Evolutionary conservation across 2,113 vertebrate species (phyloP).

Genomic region (Pelecanus crispus): DNA sequence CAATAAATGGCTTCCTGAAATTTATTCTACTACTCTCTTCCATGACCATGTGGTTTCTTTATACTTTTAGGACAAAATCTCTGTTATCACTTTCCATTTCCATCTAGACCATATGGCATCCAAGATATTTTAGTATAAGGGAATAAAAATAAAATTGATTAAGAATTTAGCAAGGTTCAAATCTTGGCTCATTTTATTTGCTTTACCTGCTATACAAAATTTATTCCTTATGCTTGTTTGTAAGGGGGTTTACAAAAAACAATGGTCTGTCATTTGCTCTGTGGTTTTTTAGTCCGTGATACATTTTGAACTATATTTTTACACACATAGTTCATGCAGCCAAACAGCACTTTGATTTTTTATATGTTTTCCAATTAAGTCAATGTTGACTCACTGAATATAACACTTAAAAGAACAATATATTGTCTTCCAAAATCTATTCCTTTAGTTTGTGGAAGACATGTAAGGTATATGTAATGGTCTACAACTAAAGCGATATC

Average conservation of each 20-base stretch:
- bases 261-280: neutral
- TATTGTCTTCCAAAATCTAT: neutral
- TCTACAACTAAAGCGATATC: neutral
- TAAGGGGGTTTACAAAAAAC: neutral
- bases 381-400: neutral
- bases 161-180: neutral
- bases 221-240: neutral
- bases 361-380: neutral
- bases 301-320: neutral
- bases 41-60: neutral
- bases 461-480: neutral
- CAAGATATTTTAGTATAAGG: neutral
- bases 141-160: neutral
- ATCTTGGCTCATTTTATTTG: neutral
- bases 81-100: neutral
- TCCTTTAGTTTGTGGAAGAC: neutral
- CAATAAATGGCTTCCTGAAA: neutral
- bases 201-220: neutral
- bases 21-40: neutral
- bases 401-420: neutral
- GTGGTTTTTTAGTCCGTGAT: neutral
- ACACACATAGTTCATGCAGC: neutral
- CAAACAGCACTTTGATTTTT: neutral
- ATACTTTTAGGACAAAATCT: neutral
- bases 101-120: neutral